Conservation (phyloP, 2,888 invertebrate species). For the Tipula confusa region DNA sequence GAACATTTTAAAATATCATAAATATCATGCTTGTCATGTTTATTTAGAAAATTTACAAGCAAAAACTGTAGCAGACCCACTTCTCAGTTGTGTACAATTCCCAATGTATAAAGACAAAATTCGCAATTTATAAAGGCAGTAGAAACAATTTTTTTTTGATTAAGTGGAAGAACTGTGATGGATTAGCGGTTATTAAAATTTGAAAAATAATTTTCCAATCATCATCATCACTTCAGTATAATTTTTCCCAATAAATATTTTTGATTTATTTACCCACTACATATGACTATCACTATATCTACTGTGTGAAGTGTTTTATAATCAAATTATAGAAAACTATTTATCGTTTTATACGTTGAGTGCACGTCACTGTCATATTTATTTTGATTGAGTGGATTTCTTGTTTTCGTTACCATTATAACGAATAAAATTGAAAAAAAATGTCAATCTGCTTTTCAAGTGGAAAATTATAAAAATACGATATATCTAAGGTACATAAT, state of each 20-base stretch:
- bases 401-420: conserved; percentile 8
- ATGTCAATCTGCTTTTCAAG: background rate
- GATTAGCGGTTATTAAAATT: no score
- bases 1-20: no score
- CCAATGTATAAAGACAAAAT: no score
- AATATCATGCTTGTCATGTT: no score
- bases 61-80: no score
- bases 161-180: no score
- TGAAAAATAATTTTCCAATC: no score
- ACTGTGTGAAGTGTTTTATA: background rate
- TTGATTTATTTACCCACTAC: background rate
- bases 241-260: background rate
- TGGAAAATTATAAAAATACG: background rate
- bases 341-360: background rate
- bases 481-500: background rate
- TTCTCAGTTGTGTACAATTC: no score
- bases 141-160: no score
- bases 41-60: no score
- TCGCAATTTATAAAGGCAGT: no score
- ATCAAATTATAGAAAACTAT: background rate
- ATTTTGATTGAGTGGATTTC: background rate
- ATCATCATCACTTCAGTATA: no score
- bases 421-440: background rate
- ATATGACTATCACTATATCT: background rate
- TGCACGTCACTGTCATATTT: conserved; percentile 14